A percentile compares a stretch with the other conserved stretches of the same genome.
phyloP scores from a whole-genome alignment of 2,888 invertebrate species.

The Alloscopus bannaensis region DNA sequence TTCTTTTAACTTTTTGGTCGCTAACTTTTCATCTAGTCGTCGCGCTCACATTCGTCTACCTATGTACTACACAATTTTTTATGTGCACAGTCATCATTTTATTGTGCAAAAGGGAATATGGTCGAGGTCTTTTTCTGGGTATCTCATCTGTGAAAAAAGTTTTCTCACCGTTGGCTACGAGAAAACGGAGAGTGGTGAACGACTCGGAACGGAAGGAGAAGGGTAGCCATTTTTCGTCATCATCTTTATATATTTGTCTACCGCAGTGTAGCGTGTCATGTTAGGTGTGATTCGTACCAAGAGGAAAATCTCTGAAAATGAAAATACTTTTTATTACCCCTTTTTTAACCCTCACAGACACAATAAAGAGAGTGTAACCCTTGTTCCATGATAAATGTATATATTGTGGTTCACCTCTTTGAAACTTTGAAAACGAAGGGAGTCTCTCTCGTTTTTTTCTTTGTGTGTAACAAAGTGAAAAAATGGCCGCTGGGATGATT shows the following conservation, averaged over 20 bases:
- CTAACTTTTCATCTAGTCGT: too few species aligned
- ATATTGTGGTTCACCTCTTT: too few species aligned
- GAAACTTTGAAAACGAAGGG: conserved; percentile 1
- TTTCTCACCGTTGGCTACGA: too few species aligned
- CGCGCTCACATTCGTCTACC: too few species aligned
- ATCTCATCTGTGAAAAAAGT: neutral
- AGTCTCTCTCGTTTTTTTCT: neutral
- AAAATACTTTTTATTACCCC: conserved; percentile 17
- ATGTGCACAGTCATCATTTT: conserved; percentile 48
- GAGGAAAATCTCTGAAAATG: conserved; percentile 18
- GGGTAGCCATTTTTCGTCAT: too few species aligned
- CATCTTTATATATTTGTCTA: too few species aligned
- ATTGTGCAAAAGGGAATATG: conserved; percentile 53
- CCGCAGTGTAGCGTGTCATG: neutral
- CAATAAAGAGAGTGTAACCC: neutral
- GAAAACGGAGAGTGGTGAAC: conserved; percentile 1
- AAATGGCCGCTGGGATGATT: conserved; percentile 50
- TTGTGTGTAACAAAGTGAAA: conserved; percentile 19
- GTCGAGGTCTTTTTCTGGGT: too few species aligned
- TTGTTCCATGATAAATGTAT: too few species aligned
- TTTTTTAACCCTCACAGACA: conserved; percentile 1
- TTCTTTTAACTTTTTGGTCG: too few species aligned
- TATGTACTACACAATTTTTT: conserved; percentile 39
- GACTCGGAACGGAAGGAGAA: too few species aligned
- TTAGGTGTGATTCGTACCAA: conserved; percentile 1